Percentiles rank a stretch among this genome's conserved stretches.
These are phyloP conservation scores for Hylomyscus alleni DNA, from an alignment of 2,797 vertebrate species.

Conservation along the genomic window DNA sequence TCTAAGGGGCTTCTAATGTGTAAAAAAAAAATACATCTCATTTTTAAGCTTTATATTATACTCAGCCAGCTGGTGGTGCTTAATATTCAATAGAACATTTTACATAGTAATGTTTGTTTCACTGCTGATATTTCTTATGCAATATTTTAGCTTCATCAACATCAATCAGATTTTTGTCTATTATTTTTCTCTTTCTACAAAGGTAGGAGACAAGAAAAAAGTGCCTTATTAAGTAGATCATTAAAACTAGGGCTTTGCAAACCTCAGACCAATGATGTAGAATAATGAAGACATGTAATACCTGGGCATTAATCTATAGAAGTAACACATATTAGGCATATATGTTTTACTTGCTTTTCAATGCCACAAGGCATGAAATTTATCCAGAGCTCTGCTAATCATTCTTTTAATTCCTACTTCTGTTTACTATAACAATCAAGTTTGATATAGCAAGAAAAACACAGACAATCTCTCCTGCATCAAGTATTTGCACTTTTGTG, in stretches of 20 bases:
- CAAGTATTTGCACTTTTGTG: neutral
- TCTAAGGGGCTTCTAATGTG: slow-evolving; percentile 68
- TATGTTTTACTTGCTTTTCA: neutral
- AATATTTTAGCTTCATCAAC: slow-evolving; percentile 63
- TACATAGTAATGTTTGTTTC: slow-evolving; percentile 70
- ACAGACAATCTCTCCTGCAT: neutral
- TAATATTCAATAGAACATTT: slow-evolving; percentile 65
- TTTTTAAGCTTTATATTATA: slow-evolving; percentile 75
- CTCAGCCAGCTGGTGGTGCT: slow-evolving; percentile 59
- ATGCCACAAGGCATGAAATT: neutral
- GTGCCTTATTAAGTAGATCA: neutral
- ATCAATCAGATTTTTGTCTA: neutral
- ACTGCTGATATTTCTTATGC: slow-evolving; percentile 80
- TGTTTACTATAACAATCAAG: neutral
- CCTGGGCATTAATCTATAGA: too few species aligned
- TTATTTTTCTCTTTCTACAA: neutral
- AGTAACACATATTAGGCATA: neutral
- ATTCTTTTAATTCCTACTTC: neutral
- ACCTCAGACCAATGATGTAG: neutral
- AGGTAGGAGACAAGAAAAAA: neutral
- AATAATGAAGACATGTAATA: too few species aligned
- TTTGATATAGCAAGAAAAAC: neutral
- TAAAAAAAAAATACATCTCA: slow-evolving; percentile 63
- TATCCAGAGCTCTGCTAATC: neutral
- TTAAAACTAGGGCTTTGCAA: neutral